A percentile compares a stretch with the other conserved stretches of the same genome.
Conservation (phyloP, 1,140 invertebrate species). For the Scylla paramamosain region DNA sequence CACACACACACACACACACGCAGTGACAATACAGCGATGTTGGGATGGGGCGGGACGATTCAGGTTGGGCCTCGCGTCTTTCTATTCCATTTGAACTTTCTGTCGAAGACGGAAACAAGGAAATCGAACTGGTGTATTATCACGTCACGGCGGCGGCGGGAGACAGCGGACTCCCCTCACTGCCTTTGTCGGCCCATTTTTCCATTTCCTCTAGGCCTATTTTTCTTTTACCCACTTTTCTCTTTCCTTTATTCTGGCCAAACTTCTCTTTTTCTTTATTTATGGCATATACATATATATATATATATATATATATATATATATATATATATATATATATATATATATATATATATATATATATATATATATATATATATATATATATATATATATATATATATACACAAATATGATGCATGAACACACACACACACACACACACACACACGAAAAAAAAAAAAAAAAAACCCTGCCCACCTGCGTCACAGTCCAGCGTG, state of each 20-base stretch:
- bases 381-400: too few species aligned
- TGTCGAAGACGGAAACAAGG: constrained; percentile 64
- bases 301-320: too few species aligned
- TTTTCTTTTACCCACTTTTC: neutral
- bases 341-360: too few species aligned
- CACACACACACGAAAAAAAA: too few species aligned
- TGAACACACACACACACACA: too few species aligned
- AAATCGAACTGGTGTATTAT: constrained; percentile 62
- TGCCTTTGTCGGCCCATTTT: constrained; percentile 45
- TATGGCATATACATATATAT: neutral
- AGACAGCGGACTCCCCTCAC: neutral
- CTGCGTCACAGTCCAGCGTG: too few species aligned
- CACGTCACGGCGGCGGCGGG: neutral
- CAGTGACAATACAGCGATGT: neutral
- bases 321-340: too few species aligned
- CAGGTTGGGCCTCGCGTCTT: neutral
- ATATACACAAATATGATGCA: too few species aligned
- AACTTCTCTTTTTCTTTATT: constrained; percentile 25
- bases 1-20: too few species aligned
- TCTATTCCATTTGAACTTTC: constrained; percentile 52
- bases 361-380: too few species aligned
- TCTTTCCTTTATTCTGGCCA: neutral
- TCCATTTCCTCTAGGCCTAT: constrained; percentile 14
- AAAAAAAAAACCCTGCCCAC: too few species aligned
- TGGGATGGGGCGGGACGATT: neutral